phyloP scores from a whole-genome alignment of 2,797 vertebrate species.

The Falco naumanni region DNA sequence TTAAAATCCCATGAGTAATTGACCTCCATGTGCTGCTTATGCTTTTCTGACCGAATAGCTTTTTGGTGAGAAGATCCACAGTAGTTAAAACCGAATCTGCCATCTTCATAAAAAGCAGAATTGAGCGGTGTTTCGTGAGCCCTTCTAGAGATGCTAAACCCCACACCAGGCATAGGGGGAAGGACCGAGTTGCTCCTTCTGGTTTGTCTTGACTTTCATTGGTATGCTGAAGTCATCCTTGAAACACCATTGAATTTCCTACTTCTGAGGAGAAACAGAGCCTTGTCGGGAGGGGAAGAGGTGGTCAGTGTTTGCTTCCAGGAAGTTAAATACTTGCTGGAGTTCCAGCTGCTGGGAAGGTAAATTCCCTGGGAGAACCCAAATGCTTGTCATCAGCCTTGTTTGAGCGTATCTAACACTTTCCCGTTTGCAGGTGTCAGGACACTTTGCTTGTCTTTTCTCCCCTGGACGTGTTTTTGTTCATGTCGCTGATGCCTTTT shows the following conservation, averaged over 20 bases:
- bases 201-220: not conserved
- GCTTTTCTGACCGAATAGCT: not conserved
- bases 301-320: not conserved
- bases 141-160: not conserved
- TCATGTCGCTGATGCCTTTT: not conserved
- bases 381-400: not conserved
- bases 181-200: not conserved
- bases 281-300: not conserved
- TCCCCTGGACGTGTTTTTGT: not conserved
- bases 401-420: not conserved
- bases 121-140: not conserved
- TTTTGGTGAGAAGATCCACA: not conserved
- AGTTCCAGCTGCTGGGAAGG: not conserved
- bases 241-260: not conserved
- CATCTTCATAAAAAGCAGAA: not conserved
- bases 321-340: not conserved
- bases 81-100: not conserved
- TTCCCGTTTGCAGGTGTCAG: not conserved
- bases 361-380: not conserved
- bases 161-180: not conserved
- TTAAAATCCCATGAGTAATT: not conserved
- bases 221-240: not conserved
- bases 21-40: not conserved
- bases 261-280: not conserved
- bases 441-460: not conserved